Conservation (phyloP, 2,113 vertebrate genomes). For the Microtus pennsylvanicus region DNA sequence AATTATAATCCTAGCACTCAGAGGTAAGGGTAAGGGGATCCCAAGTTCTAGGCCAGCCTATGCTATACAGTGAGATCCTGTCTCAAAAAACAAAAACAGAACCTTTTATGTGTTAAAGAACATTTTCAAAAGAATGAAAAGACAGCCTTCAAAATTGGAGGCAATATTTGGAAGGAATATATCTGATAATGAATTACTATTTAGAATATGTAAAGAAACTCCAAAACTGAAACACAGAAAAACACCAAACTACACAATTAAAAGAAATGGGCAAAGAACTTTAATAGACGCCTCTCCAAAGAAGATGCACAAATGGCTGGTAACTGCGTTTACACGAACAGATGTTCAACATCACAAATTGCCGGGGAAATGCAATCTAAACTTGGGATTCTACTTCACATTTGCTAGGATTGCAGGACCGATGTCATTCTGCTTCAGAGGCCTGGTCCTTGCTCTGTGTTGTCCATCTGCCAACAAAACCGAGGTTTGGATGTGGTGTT, state of each 20-base stretch:
- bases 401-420: background rate
- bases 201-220: background rate
- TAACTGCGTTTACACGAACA: background rate
- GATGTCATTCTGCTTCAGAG: background rate
- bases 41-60: background rate
- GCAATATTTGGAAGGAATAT: background rate
- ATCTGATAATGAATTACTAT: background rate
- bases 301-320: background rate
- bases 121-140: background rate
- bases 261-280: conserved; percentile 16
- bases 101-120: background rate
- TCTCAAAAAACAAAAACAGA: background rate
- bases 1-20: background rate
- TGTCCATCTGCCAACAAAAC: background rate
- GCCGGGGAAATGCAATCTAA: background rate
- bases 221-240: background rate
- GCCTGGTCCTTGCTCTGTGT: background rate
- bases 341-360: background rate
- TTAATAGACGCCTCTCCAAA: background rate
- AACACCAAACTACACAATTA: background rate
- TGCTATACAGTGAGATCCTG: background rate
- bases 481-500: background rate
- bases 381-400: background rate
- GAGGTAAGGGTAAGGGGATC: background rate
- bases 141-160: background rate